Evolutionary conservation across 1,140 invertebrate species (phyloP).

Genomic region (Hyphantria cunea): DNA sequence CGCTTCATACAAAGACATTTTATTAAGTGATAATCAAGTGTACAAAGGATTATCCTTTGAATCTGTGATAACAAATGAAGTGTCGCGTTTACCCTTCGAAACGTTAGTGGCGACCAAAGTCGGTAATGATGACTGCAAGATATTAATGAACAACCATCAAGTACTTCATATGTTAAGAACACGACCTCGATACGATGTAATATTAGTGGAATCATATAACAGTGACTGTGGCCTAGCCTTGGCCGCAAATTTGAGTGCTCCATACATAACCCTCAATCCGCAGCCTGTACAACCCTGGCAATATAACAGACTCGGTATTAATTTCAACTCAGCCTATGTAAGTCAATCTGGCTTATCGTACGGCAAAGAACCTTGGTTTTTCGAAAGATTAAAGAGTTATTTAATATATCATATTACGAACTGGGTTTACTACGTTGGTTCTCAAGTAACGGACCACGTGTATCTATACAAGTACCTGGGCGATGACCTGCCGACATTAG

Average conservation of each 20-base stretch:
- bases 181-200: slow-evolving; percentile 82
- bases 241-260: slow-evolving; percentile 81
- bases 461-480: slow-evolving; percentile 82
- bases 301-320: slow-evolving; percentile 79
- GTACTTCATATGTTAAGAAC: slow-evolving; percentile 78
- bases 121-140: slow-evolving; percentile 80
- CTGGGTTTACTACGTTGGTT: slow-evolving; percentile 75
- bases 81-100: slow-evolving; percentile 72
- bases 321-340: slow-evolving; percentile 82
- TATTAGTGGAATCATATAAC: slow-evolving; percentile 84
- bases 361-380: slow-evolving; percentile 82
- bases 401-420: slow-evolving; percentile 75
- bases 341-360: slow-evolving; percentile 78
- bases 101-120: slow-evolving; percentile 72
- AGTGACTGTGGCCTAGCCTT: slow-evolving; percentile 84
- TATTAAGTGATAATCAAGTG: slow-evolving; percentile 68
- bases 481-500: slow-evolving; percentile 78
- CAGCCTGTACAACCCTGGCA: slow-evolving; percentile 84
- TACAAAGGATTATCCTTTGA: slow-evolving; percentile 71
- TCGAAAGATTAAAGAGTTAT: slow-evolving; percentile 81
- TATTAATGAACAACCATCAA: slow-evolving; percentile 75
- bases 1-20: slow-evolving; percentile 82
- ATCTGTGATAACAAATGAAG: slow-evolving; percentile 69
- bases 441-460: slow-evolving; percentile 80
- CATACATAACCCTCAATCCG: slow-evolving; percentile 83